These are phyloP conservation scores for Pachypsylla venusta DNA, from an alignment of 1,140 invertebrate species.

Conservation along the genomic window DNA sequence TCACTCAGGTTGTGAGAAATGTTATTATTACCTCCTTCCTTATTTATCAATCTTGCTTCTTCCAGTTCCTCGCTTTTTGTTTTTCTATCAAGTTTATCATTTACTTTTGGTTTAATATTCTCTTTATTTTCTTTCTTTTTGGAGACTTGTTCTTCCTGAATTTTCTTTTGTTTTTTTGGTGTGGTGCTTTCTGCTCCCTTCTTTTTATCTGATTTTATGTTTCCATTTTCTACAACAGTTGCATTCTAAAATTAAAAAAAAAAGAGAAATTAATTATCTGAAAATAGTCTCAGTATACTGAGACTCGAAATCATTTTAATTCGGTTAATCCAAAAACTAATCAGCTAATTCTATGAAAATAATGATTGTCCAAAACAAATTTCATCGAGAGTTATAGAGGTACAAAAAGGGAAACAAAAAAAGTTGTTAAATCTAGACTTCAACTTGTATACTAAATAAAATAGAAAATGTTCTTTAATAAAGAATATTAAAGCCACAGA, in stretches of 20 bases:
- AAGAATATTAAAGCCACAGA: too few species aligned
- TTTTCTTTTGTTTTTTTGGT: slow-evolving; percentile 32
- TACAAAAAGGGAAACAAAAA: too few species aligned
- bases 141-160: slow-evolving; percentile 5
- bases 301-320: too few species aligned
- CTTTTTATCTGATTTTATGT: slow-evolving; percentile 33
- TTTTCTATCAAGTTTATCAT: slow-evolving; percentile 38
- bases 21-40: slow-evolving; percentile 41
- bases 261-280: neutral
- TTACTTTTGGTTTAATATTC: slow-evolving; percentile 26
- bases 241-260: slow-evolving; percentile 30
- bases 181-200: slow-evolving; percentile 34
- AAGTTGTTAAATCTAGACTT: too few species aligned
- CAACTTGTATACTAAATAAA: too few species aligned
- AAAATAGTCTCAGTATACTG: too few species aligned
- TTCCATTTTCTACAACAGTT: slow-evolving; percentile 25
- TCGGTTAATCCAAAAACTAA: too few species aligned
- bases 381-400: too few species aligned
- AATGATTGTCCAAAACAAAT: too few species aligned
- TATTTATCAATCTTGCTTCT: slow-evolving; percentile 50
- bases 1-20: too few species aligned
- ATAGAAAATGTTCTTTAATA: too few species aligned
- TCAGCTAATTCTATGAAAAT: too few species aligned
- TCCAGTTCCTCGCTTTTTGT: slow-evolving; percentile 34
- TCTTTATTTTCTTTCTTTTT: slow-evolving; percentile 29